Evolutionary conservation across 2,888 invertebrate genomes (phyloP).

Genomic region (Plutella xylostella): DNA sequence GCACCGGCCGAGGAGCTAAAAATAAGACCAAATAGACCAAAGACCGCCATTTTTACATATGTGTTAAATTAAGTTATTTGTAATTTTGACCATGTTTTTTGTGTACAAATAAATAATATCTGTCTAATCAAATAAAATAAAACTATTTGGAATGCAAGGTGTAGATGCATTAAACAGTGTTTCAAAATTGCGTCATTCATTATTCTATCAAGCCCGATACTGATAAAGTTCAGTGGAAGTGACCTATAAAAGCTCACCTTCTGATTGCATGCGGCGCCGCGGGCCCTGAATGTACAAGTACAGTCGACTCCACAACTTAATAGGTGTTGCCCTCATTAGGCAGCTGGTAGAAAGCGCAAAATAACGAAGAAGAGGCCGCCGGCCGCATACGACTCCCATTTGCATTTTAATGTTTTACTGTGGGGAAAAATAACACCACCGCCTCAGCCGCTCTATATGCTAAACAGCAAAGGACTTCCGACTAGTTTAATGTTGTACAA

Average conservation of each 20-base stretch:
- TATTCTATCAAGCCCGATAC: too few species aligned
- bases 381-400: constrained; percentile 32
- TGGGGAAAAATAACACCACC: constrained; percentile 37
- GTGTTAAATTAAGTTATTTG: too few species aligned
- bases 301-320: background rate
- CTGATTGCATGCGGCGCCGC: background rate
- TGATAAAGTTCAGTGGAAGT: too few species aligned
- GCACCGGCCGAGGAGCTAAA: constrained; percentile 25
- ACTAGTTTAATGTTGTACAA: constrained; percentile 29
- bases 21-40: constrained; percentile 29
- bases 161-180: too few species aligned
- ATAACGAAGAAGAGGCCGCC: constrained; percentile 21
- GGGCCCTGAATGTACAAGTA: background rate
- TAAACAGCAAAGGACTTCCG: constrained; percentile 35
- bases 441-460: constrained; percentile 40
- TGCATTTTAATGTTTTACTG: constrained; percentile 40
- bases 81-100: too few species aligned
- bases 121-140: background rate
- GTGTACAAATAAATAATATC: constrained; percentile 21
- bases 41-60: too few species aligned
- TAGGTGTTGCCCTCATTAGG: background rate
- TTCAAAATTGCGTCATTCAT: too few species aligned
- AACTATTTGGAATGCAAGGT: too few species aligned
- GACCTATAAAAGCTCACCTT: too few species aligned
- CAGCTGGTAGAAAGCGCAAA: background rate